Conservation (phyloP, 2,888 invertebrate genomes). For the Apamea epomidion region DNA sequence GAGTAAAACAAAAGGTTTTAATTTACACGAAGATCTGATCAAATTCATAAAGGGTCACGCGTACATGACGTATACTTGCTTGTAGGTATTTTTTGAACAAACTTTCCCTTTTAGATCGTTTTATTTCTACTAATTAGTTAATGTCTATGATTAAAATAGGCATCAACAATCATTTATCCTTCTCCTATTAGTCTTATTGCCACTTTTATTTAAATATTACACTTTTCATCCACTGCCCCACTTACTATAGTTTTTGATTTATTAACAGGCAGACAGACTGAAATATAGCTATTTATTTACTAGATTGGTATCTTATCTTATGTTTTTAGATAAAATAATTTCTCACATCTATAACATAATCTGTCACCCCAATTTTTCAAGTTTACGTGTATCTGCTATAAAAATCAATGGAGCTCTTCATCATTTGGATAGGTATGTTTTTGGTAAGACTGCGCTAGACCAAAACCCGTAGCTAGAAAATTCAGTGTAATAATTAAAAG, state of each 20-base stretch:
- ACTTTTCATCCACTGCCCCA: constrained; percentile 6
- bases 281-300: constrained; percentile 25
- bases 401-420: not conserved
- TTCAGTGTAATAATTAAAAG: not conserved
- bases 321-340: constrained; percentile 33
- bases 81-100: constrained; percentile 27
- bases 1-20: constrained; percentile 35
- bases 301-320: constrained; percentile 22
- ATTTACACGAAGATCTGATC: constrained; percentile 32
- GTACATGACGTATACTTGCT: constrained; percentile 25
- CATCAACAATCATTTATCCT: constrained; percentile 26
- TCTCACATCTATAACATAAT: constrained; percentile 15
- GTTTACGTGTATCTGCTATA: not conserved
- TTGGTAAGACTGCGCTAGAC: not conserved
- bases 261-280: constrained; percentile 23
- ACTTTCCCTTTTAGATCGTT: constrained; percentile 5
- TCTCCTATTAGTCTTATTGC: constrained; percentile 24
- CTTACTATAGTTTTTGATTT: constrained; percentile 37
- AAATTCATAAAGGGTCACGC: constrained; percentile 40
- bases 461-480: too few relatives aligned
- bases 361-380: not conserved
- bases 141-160: constrained; percentile 27
- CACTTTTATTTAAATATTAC: constrained; percentile 32
- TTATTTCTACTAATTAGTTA: constrained; percentile 31
- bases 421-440: not conserved